Percentiles rank a stretch among this genome's conserved stretches.
These are phyloP conservation scores for Ellobius talpinus DNA, from an alignment of 2,113 vertebrate species.

Conservation along the genomic window DNA sequence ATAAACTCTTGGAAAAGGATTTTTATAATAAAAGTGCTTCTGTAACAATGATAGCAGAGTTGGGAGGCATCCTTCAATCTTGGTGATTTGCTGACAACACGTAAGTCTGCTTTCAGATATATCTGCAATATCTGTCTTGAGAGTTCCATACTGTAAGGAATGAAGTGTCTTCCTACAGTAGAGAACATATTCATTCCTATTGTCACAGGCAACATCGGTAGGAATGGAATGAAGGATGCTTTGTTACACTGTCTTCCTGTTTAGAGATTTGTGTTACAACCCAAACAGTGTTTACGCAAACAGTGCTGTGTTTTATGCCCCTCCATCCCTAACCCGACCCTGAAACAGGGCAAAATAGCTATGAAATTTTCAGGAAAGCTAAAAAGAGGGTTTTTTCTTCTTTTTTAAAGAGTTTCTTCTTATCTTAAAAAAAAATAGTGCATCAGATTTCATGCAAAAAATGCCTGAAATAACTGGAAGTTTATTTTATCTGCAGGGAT, in stretches of 20 bases:
- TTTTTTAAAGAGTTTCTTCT: slow-evolving; percentile 39
- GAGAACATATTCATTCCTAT: background rate
- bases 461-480: background rate
- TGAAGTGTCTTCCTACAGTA: slow-evolving; percentile 35
- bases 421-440: background rate
- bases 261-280: slow-evolving; percentile 53
- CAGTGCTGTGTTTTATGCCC: slow-evolving; percentile 50
- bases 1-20: slow-evolving; percentile 63
- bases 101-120: slow-evolving; percentile 66
- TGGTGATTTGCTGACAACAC: background rate
- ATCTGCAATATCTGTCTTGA: slow-evolving; percentile 23
- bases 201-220: slow-evolving; percentile 16
- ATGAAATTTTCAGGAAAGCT: slow-evolving; percentile 30
- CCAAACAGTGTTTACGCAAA: slow-evolving; percentile 30
- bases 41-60: background rate
- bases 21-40: slow-evolving; percentile 46
- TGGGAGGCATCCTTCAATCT: background rate
- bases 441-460: background rate
- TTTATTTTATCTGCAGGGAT: slow-evolving; percentile 36
- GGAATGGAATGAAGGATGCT: slow-evolving; percentile 12
- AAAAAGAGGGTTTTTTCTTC: too few species aligned
- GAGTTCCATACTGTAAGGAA: slow-evolving; percentile 54
- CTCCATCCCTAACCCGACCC: background rate
- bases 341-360: background rate
- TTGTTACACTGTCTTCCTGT: background rate